Percentiles rank a stretch among this genome's conserved stretches.
phyloP scores from a whole-genome alignment of 2,113 vertebrate genomes.

The Hippocampus zosterae region DNA sequence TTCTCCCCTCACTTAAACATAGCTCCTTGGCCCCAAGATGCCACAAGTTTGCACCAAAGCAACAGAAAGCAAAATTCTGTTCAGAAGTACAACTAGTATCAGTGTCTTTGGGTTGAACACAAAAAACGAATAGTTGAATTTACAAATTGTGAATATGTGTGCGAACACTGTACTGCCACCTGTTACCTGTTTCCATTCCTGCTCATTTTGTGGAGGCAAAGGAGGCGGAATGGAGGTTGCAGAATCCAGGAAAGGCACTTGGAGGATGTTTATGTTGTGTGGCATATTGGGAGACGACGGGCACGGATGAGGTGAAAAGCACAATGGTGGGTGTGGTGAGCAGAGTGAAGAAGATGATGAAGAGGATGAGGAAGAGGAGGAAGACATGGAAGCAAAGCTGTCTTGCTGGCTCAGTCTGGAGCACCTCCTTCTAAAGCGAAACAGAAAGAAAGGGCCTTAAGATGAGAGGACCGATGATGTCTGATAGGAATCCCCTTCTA shows the following conservation, averaged over 20 bases:
- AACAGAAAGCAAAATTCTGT: too few relatives aligned
- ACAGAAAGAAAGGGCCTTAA: neutral
- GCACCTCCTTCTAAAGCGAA: conserved; percentile 34
- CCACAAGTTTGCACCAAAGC: neutral
- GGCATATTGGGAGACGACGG: conserved; percentile 51
- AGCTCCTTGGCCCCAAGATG: neutral
- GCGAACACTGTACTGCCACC: neutral
- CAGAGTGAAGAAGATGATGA: conserved; percentile 64
- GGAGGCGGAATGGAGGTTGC: conserved; percentile 52
- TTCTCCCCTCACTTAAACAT: neutral
- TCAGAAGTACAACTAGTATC: too few relatives aligned
- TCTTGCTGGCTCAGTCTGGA: conserved; percentile 42
- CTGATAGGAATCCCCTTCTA: neutral
- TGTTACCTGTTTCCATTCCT: conserved; percentile 95
- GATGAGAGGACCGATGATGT: neutral
- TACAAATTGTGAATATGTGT: neutral
- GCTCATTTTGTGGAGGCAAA: conserved; percentile 60
- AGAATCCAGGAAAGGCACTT: conserved; percentile 71
- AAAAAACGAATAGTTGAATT: neutral
- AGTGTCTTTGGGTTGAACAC: too few relatives aligned
- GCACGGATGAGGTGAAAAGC: conserved; percentile 39
- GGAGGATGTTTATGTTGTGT: conserved; percentile 43
- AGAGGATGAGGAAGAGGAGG: conserved; percentile 66
- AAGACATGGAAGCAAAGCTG: conserved; percentile 59
- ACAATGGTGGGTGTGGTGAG: conserved; percentile 54